A percentile compares a stretch with the other conserved stretches of the same genome.
phyloP scores from a whole-genome alignment of 2,113 vertebrate genomes.

The Rattus norvegicus region GRCr8 NC_086020.1:200371501-200372000 shows the following conservation, averaged over 20 bases:
- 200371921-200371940: slow-evolving; percentile 19
- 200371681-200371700: background rate
- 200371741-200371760: background rate
- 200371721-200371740: background rate
- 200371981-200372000: background rate
- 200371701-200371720: slow-evolving; percentile 27
- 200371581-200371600: too few relatives aligned
- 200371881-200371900: background rate
- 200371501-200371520: slow-evolving; percentile 20
- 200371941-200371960: slow-evolving; percentile 13
- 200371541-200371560: too few relatives aligned
- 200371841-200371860: slow-evolving; percentile 54
- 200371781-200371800: slow-evolving; percentile 42
- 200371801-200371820: slow-evolving; percentile 47
- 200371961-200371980: background rate
- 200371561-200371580: too few relatives aligned
- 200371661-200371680: background rate
- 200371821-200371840: slow-evolving; percentile 50
- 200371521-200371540: background rate
- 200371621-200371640: background rate
- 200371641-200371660: background rate
- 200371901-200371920: background rate
- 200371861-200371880: background rate
- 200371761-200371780: slow-evolving; percentile 28
- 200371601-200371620: too few relatives aligned